phyloP scores from a whole-genome alignment of 2,888 invertebrate genomes.

The Oscheius myriophilus region DNA sequence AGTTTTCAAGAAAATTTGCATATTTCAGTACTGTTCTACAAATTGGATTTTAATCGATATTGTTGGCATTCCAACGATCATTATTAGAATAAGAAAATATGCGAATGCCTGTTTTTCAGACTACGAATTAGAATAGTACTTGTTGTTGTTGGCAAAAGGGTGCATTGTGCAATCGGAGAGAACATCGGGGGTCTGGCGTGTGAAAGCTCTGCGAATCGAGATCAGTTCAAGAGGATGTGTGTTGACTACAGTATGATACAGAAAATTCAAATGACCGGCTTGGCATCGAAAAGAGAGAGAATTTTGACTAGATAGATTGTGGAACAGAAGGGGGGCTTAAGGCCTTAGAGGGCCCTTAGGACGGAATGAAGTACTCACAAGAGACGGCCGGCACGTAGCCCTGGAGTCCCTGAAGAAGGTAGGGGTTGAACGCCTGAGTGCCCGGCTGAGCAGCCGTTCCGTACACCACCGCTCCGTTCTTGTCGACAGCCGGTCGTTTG shows the following conservation, averaged over 20 bases:
- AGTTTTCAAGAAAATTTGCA: too few relatives aligned
- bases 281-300: too few relatives aligned
- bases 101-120: too few relatives aligned
- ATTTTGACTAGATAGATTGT: too few relatives aligned
- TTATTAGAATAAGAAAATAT: too few relatives aligned
- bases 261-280: too few relatives aligned
- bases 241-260: not conserved
- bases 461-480: slow-evolving; percentile 55
- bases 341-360: slow-evolving; percentile 12
- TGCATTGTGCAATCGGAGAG: not conserved
- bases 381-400: slow-evolving; percentile 61
- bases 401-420: slow-evolving; percentile 48
- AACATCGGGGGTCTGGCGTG: not conserved
- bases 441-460: slow-evolving; percentile 33
- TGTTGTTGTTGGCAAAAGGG: not conserved
- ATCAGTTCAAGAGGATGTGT: slow-evolving; percentile 8
- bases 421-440: slow-evolving; percentile 54
- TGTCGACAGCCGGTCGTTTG: slow-evolving; percentile 59
- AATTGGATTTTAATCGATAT: too few relatives aligned
- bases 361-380: slow-evolving; percentile 55
- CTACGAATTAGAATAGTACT: too few relatives aligned
- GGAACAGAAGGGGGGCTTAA: not conserved
- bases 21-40: too few relatives aligned
- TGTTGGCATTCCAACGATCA: too few relatives aligned
- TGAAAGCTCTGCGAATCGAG: not conserved